Evolutionary conservation across 2,888 invertebrate species (phyloP), one percentile per base, ranked within the genome.

Genomic region (Pseudococcus longispinus): DNA sequence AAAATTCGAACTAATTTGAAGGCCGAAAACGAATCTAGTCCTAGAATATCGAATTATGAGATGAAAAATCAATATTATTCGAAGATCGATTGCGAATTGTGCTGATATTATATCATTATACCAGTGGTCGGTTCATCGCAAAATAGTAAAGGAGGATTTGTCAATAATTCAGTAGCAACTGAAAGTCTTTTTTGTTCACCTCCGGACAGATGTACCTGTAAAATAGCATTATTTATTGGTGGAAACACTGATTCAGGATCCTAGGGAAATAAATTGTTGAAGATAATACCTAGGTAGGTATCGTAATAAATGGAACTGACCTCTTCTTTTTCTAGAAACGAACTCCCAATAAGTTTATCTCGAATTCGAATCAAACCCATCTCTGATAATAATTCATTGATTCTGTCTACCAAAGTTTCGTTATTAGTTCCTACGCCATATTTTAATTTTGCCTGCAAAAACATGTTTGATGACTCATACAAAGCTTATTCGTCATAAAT

Each of bases 71-170:
- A 46, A 46, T 5, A 46, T 13, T 46, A 15, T 46, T n/a, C 51
- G 18, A 51, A n/a, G 3, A 2, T 60, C 6, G 6, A 65, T 29
- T 29, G 6, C 3, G 29, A 20, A 20, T 65, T 26, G 9, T 23
- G n/a, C 9, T 6, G 8, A 26, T n/a, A 23, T 11, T 29, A 18
- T 20, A 26, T 26, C 65, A 32, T 65, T 9, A 3, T 89, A 0
- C 98, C 97, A 0, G 98, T 98, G 0, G 98, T 98, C 9, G 98
- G 98, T 90, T 99, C 98, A 90, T 98, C 98, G 90, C 97, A 96
- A 91, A 98, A 98, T 70, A 99, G 91, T 46, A 99, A 92, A 0
- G 96, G 94, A 0, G 98, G 98, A 91, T 98, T 96, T 60, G 96
- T 97, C 86, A 98, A 91, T 51, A 96, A 92, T 92, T 98, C 98